Base-by-base conservation (phyloP, 1,140 invertebrate species). In the Pseudoatta argentina region DNA sequence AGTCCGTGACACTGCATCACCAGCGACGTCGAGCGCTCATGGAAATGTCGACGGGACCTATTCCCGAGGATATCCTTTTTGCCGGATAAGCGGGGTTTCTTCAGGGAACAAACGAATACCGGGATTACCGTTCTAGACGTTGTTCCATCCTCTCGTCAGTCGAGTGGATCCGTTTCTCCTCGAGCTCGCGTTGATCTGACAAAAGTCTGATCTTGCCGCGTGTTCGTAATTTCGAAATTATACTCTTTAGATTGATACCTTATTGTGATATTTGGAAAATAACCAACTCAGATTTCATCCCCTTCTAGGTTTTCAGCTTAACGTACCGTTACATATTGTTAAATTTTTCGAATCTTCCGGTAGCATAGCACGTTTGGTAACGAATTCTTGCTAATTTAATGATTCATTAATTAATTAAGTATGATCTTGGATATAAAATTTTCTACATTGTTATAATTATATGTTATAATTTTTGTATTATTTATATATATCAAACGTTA, bases 71-170 rank as follows among this genome's bases (percentile, higher is more conserved):
- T 76, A 85, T 85, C 61, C 24, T 85, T 87, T 55, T 85, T 69
- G 61, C 14, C 48, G 79, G 72, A 85, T 87, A 85, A 87, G 39
- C 53, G 78, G 72, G 67, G 59, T 87, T 69, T 87, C 59, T 66
- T 82, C 30, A 10, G 27, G 24, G 39, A 24, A 55, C 64, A 51
- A 86, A 86, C 85, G 66, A 82, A 86, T 82, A 51, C 55, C 27
- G 39, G 79, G 69, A 73, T 83, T 83, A 83, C n/a, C 21, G 51
- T 34, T n/a, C 39, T 34, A 82, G 79, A 82, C 67, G 44, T 59
- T 18, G 48, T 24, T 5, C 39, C 30, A 59, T 48, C 21, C 63
- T 78, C 61, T 55, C 67, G 67, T 44, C 53, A 44, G 48, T 44
- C 67, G 78, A 55, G 61, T 55, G 30, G 34, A 57, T 67, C 75